A percentile compares a stretch with the other conserved stretches of the same genome.
Conservation (phyloP, 2,113 vertebrate genomes). For the Athene cunicularia region DNA sequence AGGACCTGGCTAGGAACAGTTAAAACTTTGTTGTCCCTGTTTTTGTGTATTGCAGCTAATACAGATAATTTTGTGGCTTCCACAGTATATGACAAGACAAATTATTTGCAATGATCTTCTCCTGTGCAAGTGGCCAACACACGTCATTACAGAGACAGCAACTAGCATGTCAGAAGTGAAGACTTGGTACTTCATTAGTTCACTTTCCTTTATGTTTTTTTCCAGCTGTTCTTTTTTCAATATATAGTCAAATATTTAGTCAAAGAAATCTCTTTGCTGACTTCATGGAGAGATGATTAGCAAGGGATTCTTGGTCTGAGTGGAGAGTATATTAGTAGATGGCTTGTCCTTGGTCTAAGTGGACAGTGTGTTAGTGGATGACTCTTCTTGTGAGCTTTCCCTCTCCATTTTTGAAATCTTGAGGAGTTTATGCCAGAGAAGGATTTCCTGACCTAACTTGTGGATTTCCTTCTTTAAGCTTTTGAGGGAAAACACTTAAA, state of each 20-base stretch:
- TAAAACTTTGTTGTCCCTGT: slow-evolving; percentile 38
- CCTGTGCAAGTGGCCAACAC: slow-evolving; percentile 19
- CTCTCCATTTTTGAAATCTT: background rate
- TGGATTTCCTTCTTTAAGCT: background rate
- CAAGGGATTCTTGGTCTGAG: background rate
- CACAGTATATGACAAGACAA: slow-evolving; percentile 36
- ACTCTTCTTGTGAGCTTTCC: background rate
- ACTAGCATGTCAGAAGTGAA: slow-evolving; percentile 18
- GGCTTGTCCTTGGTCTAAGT: background rate
- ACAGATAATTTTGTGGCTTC: background rate
- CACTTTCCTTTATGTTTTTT: background rate
- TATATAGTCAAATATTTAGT: background rate
- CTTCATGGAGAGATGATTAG: background rate
- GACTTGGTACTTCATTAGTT: slow-evolving; percentile 15
- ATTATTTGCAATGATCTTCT: slow-evolving; percentile 40
- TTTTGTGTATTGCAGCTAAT: background rate
- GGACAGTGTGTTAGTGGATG: background rate
- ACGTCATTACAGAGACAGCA: slow-evolving; percentile 8
- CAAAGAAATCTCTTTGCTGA: background rate
- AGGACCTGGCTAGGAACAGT: slow-evolving; percentile 6
- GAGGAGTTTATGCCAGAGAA: background rate
- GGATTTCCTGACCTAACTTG: background rate
- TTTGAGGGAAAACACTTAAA: background rate
- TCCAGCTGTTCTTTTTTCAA: background rate
- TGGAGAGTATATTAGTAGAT: background rate